Conservation (phyloP, 1,140 invertebrate genomes). For the Odontomachus brunneus region DNA sequence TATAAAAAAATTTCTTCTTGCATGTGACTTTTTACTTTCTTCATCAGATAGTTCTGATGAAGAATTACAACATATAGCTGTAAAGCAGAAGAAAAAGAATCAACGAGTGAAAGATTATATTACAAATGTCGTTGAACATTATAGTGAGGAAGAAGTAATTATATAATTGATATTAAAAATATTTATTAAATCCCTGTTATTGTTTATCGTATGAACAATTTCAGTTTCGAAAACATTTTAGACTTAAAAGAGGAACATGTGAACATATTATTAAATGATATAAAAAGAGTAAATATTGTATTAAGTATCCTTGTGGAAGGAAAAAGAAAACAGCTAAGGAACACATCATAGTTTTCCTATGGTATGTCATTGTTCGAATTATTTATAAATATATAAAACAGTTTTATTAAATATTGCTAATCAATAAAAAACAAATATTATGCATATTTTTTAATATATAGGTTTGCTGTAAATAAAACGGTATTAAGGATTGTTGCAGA, state of each 20-base stretch:
- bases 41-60: slow-evolving; percentile 9
- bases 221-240: neutral
- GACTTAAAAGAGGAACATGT: neutral
- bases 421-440: too few species aligned
- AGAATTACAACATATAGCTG: neutral
- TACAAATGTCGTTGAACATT: neutral
- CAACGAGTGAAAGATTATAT: neutral
- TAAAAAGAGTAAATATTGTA: neutral
- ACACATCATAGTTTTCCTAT: slow-evolving; percentile 8
- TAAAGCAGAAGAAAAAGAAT: slow-evolving; percentile 16
- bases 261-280: slow-evolving; percentile 6
- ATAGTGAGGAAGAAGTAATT: slow-evolving; percentile 5
- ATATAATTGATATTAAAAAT: slow-evolving; percentile 7
- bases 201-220: neutral
- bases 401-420: neutral
- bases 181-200: too few species aligned
- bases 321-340: neutral
- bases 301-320: neutral
- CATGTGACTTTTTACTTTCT: slow-evolving; percentile 11
- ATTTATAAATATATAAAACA: neutral
- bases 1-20: neutral
- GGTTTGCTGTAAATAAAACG: slow-evolving; percentile 17
- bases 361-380: neutral
- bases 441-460: slow-evolving; percentile 3
- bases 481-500: slow-evolving; percentile 20